A percentile compares a stretch with the other conserved stretches of the same genome.
Conservation (phyloP, 2,113 vertebrate species). For the Epinephelus moara region DNA sequence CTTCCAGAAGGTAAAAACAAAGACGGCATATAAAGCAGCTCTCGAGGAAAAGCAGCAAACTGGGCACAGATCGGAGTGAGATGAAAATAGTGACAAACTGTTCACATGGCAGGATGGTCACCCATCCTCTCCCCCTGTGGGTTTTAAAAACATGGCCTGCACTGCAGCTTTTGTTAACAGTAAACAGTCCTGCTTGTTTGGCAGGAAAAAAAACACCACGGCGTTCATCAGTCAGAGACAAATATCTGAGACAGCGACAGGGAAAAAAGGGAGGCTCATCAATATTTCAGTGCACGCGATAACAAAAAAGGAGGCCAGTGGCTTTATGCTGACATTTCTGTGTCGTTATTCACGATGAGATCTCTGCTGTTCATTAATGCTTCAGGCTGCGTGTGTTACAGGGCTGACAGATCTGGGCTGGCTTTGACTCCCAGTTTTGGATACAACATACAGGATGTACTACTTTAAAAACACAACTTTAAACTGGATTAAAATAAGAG, state of each 20-base stretch:
- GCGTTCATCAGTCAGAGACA: conserved; percentile 42
- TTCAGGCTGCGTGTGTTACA: background rate
- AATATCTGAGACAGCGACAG: conserved; percentile 21
- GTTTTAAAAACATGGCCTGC: conserved; percentile 16
- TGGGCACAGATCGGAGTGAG: conserved; percentile 10
- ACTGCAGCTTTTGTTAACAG: conserved; percentile 20
- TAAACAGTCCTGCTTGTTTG: conserved; percentile 49
- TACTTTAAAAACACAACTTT: background rate
- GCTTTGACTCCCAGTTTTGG: background rate
- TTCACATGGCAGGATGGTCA: background rate
- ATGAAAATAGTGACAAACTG: conserved; percentile 45
- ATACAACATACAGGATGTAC: background rate
- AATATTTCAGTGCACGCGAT: conserved; percentile 50
- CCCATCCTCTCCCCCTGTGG: background rate
- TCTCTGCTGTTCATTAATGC: conserved; percentile 21
- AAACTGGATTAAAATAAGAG: background rate
- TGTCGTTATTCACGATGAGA: conserved; percentile 23
- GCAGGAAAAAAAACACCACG: conserved; percentile 2
- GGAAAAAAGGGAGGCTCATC: conserved; percentile 39
- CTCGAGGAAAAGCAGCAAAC: conserved; percentile 12
- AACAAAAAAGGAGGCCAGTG: conserved; percentile 40
- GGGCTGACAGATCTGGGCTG: background rate
- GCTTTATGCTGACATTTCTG: conserved; percentile 46
- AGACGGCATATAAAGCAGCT: conserved; percentile 11
- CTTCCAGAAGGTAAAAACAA: conserved; percentile 47